Base-by-base conservation (phyloP, 2,797 vertebrate species). In the Brotula barbata region DNA sequence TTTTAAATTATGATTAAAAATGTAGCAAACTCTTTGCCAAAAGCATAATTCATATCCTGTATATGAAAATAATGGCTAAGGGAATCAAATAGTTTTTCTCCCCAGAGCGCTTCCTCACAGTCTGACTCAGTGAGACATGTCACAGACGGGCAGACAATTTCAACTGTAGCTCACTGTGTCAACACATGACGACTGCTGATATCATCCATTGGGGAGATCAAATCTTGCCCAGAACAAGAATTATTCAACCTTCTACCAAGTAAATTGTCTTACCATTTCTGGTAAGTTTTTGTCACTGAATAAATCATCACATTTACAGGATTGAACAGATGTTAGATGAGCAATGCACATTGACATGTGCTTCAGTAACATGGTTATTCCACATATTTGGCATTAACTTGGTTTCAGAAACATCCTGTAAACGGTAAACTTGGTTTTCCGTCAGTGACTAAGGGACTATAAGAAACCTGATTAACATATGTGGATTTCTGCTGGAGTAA, bases 71-170 rank as follows among this genome's bases (percentile, higher is more conserved):
- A 58, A 20, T 36, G 23, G 20, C 37, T 23, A 9, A 54, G 9
- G 74, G 67, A 82, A 47, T 74, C 33, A 73, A 19, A 0, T 3
- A 55, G 45, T 58, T 72, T 55, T 75, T 63, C 28, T 42, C 14
- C 16, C 9, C 14, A 14, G 8, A 22, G 14, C 1, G 0, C 22
- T 2, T 53, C 39, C 11, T 9, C 8, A 36, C 31, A 15, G 31
- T 37, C 12, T 75, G 15, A 71, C 36, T 14, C 25, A 17, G 39
- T 82, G 77, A 82, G 52, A 78, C 69, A 80, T n/a, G 50, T 7
- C 31, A 33, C 6, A 33, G 13, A 39, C 13, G n/a, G 4, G n/a
- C 55, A 52, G 58, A 59, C 50, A 39, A 36, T 58, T 31, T 34
- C 64, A 58, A 64, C 33, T 11, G 34, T 6, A 5, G n/a, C 28